phyloP scores from a whole-genome alignment of 2,113 vertebrate species.

The Garra rufa region DNA sequence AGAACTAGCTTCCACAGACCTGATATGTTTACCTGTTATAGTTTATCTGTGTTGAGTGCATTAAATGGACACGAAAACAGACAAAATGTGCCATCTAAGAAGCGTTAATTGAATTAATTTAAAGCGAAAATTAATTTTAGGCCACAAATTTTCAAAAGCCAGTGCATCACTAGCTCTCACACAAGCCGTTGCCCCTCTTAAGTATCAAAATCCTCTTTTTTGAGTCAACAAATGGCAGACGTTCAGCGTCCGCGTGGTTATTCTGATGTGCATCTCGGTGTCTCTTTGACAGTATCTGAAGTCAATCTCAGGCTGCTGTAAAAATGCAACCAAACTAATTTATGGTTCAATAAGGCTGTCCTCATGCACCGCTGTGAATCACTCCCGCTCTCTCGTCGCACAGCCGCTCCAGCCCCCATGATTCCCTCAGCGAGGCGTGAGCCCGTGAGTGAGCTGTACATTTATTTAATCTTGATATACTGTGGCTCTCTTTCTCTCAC shows the following conservation, averaged over 20 bases:
- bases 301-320: conserved; percentile 16
- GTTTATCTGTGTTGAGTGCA: not conserved
- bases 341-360: conserved; percentile 39
- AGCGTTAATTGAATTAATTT: no score
- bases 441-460: conserved; percentile 52
- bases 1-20: not conserved
- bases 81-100: no score
- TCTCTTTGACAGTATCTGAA: conserved; percentile 32
- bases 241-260: not conserved
- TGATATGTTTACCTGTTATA: not conserved
- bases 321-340: conserved; percentile 40
- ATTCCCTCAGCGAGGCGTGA: conserved; percentile 46
- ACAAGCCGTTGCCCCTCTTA: not conserved
- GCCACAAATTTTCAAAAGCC: no score
- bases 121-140: no score
- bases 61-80: no score
- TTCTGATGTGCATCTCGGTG: not conserved
- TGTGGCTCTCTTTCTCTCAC: conserved; percentile 51
- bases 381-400: conserved; percentile 33
- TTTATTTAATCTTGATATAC: conserved; percentile 61
- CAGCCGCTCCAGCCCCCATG: conserved; percentile 27
- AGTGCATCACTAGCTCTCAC: not conserved
- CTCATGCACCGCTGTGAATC: conserved; percentile 3
- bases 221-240: not conserved
- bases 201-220: not conserved